Conservation (phyloP, 2,797 vertebrate genomes). For the Epinephelus awoara region DNA sequence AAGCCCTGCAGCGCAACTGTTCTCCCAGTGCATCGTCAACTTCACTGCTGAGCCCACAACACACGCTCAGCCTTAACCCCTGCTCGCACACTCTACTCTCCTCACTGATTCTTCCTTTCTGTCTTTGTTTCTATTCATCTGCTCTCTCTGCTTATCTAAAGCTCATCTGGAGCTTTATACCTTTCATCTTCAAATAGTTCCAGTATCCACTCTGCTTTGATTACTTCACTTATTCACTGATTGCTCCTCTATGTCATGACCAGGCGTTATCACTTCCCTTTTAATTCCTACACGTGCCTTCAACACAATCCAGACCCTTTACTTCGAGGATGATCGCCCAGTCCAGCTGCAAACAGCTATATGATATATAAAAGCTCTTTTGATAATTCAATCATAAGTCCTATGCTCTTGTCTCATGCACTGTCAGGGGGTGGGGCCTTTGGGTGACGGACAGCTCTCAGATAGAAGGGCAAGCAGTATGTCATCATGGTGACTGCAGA, state of each 20-base stretch:
- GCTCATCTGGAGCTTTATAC: slow-evolving; percentile 35
- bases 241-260: not conserved
- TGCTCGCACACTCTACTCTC: slow-evolving; percentile 54
- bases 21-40: slow-evolving; percentile 84
- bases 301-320: not conserved
- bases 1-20: slow-evolving; percentile 85
- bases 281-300: not conserved
- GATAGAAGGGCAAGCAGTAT: slow-evolving; percentile 75
- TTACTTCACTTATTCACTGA: slow-evolving; percentile 20
- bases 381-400: slow-evolving; percentile 50
- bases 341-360: slow-evolving; percentile 36
- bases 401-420: slow-evolving; percentile 43
- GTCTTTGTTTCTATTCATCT: slow-evolving; percentile 45
- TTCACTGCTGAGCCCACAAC: slow-evolving; percentile 78
- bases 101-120: slow-evolving; percentile 49
- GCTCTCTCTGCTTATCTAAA: slow-evolving; percentile 40
- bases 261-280: slow-evolving; percentile 1
- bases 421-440: slow-evolving; percentile 48
- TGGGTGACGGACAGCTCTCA: slow-evolving; percentile 71
- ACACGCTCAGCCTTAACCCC: slow-evolving; percentile 74
- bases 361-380: slow-evolving; percentile 49
- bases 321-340: slow-evolving; percentile 10
- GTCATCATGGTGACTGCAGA: slow-evolving; percentile 76
- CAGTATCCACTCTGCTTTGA: slow-evolving; percentile 33
- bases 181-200: slow-evolving; percentile 16